Conservation (phyloP, 2,888 invertebrate genomes). For the Hyalella azteca region DNA sequence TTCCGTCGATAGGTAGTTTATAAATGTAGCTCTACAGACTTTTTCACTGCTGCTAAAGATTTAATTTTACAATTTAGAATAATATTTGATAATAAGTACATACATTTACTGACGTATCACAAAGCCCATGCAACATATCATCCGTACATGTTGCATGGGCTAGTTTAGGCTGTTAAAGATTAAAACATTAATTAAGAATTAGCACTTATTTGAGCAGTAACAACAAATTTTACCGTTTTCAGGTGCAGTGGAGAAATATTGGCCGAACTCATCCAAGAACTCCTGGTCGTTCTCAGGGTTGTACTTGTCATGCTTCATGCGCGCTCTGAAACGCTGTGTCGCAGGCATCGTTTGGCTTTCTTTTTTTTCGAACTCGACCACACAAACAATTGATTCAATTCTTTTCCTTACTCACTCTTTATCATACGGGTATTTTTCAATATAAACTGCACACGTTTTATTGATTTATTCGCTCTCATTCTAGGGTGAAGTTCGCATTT, state of each 20-base stretch:
- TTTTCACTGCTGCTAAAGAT: no score
- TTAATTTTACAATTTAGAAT: no score
- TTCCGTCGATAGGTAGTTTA: no score
- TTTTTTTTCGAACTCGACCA: neutral
- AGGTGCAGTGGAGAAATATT: conserved; percentile 20
- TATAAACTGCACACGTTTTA: neutral
- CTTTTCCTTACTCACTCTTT: neutral
- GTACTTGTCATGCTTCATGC: conserved; percentile 31
- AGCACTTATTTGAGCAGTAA: no score
- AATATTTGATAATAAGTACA: no score
- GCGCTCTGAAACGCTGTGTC: conserved; percentile 9
- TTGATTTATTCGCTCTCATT: neutral
- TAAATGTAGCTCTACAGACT: no score
- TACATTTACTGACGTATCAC: no score
- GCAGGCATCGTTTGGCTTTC: conserved; percentile 34
- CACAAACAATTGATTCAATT: neutral
- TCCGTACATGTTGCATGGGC: no score
- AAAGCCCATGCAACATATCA: no score
- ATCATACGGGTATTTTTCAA: neutral
- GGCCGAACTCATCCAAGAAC: conserved; percentile 17
- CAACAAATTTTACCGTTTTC: conserved; percentile 23
- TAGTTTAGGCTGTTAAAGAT: no score
- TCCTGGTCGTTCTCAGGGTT: conserved; percentile 29
- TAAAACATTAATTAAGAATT: no score
- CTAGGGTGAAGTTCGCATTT: no score